phyloP scores from a whole-genome alignment of 1,140 invertebrate species.

The Aphelenchoides avenae region DNA sequence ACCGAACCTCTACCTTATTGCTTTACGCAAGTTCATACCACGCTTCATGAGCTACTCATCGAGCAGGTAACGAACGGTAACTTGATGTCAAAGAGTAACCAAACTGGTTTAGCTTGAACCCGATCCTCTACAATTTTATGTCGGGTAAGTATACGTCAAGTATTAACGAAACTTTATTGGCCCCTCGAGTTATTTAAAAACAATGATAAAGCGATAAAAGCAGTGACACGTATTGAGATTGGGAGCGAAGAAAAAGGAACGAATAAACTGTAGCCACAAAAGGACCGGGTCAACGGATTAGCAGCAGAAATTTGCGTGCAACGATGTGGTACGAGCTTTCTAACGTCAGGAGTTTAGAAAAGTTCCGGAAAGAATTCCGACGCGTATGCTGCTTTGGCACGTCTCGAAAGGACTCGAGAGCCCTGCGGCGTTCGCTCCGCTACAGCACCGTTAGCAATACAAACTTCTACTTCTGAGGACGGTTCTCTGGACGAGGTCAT shows the following conservation, averaged over 20 bases:
- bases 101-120: not conserved
- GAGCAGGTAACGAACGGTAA: slow-evolving; percentile 88
- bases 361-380: slow-evolving; percentile 68
- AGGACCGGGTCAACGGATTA: slow-evolving; percentile 7
- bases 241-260: slow-evolving; percentile 1
- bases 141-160: slow-evolving; percentile 2
- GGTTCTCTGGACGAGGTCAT: too few relatives aligned
- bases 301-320: too few relatives aligned
- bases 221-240: not conserved
- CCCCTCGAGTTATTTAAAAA: slow-evolving; percentile 19
- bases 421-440: not conserved
- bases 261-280: slow-evolving; percentile 11
- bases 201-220: not conserved
- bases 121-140: not conserved
- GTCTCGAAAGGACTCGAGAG: not conserved
- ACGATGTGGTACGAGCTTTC: too few relatives aligned
- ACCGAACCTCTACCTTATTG: slow-evolving; percentile 30
- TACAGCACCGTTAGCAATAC: not conserved
- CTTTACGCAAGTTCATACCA: slow-evolving; percentile 42
- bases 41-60: slow-evolving; percentile 38
- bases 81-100: slow-evolving; percentile 49
- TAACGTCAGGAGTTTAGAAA: slow-evolving; percentile 63
- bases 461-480: too few relatives aligned
- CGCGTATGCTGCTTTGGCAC: slow-evolving; percentile 64
- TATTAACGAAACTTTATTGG: slow-evolving; percentile 4